phyloP scores from a whole-genome alignment of 2,113 vertebrate genomes.

The Paratilapia polleni region DNA sequence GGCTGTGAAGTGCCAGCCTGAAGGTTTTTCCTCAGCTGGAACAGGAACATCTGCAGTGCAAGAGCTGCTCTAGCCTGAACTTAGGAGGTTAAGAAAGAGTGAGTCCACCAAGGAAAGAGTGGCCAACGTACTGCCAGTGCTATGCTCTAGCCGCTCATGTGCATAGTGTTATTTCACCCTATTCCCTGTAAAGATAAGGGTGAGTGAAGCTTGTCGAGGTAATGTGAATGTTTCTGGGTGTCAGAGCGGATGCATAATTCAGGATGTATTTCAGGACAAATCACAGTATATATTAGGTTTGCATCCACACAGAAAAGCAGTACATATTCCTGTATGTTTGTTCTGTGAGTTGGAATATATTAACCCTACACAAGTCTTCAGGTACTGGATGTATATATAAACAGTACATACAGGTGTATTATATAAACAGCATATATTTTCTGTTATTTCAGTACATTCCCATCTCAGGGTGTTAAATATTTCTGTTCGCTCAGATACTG shows the following conservation, averaged over 20 bases:
- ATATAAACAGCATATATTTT: neutral
- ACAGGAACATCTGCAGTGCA: slow-evolving; percentile 44
- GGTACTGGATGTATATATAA: neutral
- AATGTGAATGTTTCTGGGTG: neutral
- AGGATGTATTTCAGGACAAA: neutral
- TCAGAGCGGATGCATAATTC: slow-evolving; percentile 8
- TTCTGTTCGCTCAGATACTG: neutral
- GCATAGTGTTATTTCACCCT: neutral
- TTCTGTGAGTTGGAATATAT: neutral
- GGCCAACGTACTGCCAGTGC: slow-evolving; percentile 12
- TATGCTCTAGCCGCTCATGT: neutral
- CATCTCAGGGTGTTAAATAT: neutral
- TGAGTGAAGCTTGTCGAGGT: neutral
- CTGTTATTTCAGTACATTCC: neutral
- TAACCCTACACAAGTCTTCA: neutral
- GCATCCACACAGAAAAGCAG: neutral
- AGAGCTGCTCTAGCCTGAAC: slow-evolving; percentile 6
- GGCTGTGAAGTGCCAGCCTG: slow-evolving; percentile 45
- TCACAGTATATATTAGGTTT: neutral
- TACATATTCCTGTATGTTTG: neutral
- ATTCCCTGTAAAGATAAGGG: neutral
- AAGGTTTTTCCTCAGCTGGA: slow-evolving; percentile 40
- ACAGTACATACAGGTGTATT: neutral
- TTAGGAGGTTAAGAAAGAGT: slow-evolving; percentile 40
- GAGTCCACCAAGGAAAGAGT: slow-evolving; percentile 40